phyloP scores from a whole-genome alignment of 2,797 vertebrate species.

The Malurus leucopterus region DNA sequence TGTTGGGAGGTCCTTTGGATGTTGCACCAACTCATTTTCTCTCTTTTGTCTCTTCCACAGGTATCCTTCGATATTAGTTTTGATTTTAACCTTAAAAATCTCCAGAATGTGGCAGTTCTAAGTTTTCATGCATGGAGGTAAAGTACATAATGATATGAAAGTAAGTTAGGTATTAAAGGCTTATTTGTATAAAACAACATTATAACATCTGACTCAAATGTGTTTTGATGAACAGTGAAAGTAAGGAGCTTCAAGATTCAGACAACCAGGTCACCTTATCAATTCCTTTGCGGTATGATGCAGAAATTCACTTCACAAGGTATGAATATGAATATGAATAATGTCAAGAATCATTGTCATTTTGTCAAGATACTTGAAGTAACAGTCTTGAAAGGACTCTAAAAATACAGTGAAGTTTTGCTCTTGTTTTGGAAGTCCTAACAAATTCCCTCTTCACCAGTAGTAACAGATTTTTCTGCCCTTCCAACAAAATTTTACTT shows the following conservation, averaged over 20 bases:
- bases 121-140: slow-evolving; percentile 83
- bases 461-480: neutral
- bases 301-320: slow-evolving; percentile 85
- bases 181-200: neutral
- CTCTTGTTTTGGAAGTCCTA: neutral
- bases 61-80: slow-evolving; percentile 84
- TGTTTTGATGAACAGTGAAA: slow-evolving; percentile 75
- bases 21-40: neutral
- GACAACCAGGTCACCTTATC: slow-evolving; percentile 78
- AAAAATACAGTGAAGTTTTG: neutral
- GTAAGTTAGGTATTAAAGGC: neutral
- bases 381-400: neutral
- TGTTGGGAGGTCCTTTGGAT: neutral
- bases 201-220: neutral
- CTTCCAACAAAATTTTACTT: neutral
- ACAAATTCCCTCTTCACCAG: neutral
- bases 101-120: slow-evolving; percentile 75
- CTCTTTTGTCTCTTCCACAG: slow-evolving; percentile 57
- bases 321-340: slow-evolving; percentile 31
- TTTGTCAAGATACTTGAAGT: neutral
- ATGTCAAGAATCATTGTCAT: neutral
- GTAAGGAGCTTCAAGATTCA: slow-evolving; percentile 72
- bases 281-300: slow-evolving; percentile 80
- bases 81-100: slow-evolving; percentile 83
- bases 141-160: neutral